Conservation (phyloP, 2,113 vertebrate genomes). For the Thomomys bottae region DNA sequence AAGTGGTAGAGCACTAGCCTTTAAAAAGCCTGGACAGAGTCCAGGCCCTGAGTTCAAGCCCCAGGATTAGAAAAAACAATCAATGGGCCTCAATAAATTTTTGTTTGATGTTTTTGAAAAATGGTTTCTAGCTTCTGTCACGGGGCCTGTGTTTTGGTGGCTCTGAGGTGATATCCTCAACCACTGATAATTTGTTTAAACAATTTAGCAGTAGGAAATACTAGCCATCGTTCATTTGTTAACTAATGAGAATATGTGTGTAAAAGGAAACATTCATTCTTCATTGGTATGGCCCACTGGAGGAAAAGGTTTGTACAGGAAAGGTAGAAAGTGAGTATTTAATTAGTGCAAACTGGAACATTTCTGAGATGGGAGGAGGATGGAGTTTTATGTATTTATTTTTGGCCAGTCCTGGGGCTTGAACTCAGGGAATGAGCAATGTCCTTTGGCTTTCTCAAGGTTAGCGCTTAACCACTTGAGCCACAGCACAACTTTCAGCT, state of each 20-base stretch:
- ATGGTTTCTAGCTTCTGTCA: neutral
- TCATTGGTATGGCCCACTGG: neutral
- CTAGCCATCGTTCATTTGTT: neutral
- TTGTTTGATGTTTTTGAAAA: neutral
- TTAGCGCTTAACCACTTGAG: too few species aligned
- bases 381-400: too few species aligned
- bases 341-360: neutral
- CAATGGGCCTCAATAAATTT: neutral
- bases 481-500: too few species aligned
- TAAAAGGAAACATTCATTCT: neutral
- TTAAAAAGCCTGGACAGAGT: too few species aligned
- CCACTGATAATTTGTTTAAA: neutral
- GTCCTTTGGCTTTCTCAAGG: too few species aligned
- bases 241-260: neutral
- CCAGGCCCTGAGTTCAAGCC: too few species aligned
- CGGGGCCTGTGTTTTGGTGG: neutral
- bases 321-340: neutral
- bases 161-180: neutral
- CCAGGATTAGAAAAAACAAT: too few species aligned
- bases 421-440: too few species aligned
- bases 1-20: too few species aligned
- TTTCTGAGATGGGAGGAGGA: neutral
- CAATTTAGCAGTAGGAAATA: neutral
- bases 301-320: neutral
- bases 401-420: too few species aligned